phyloP scores from a whole-genome alignment of 2,888 invertebrate genomes.

The Aspidiotus rigidus region DNA sequence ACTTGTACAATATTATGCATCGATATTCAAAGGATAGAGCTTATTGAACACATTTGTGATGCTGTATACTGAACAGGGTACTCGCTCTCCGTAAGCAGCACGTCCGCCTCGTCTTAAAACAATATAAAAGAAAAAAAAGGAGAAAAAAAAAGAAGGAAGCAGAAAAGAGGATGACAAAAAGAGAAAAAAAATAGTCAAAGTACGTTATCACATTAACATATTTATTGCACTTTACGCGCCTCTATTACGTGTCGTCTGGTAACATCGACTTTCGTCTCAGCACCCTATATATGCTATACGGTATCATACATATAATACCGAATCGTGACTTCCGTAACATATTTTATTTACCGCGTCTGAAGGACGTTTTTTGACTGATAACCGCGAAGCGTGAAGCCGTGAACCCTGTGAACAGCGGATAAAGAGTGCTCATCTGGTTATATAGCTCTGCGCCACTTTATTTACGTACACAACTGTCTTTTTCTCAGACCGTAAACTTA shows the following conservation, averaged over 20 bases:
- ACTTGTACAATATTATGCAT: no score
- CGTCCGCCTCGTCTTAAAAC: no score
- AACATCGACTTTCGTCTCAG: constrained; percentile 14
- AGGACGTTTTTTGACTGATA: constrained; percentile 26
- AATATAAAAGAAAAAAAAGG: background rate
- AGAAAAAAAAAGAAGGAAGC: background rate
- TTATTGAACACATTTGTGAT: no score
- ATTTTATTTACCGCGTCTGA: constrained; percentile 25
- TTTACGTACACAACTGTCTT: no score
- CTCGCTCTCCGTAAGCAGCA: no score
- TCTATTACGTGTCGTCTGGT: constrained; percentile 1
- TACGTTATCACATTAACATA: constrained; percentile 21
- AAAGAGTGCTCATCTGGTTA: no score
- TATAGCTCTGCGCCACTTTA: no score
- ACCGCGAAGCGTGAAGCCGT: background rate
- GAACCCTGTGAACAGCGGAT: background rate
- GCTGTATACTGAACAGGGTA: no score
- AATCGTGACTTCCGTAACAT: constrained; percentile 30
- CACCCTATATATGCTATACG: background rate
- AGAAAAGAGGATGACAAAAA: background rate
- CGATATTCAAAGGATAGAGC: no score
- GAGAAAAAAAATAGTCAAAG: constrained; percentile 1
- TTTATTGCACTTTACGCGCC: constrained; percentile 20
- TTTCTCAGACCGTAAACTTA: no score
- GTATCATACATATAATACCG: background rate